Evolutionary conservation across 2,113 vertebrate species (phyloP).

Genomic region (Cottus gobio): DNA sequence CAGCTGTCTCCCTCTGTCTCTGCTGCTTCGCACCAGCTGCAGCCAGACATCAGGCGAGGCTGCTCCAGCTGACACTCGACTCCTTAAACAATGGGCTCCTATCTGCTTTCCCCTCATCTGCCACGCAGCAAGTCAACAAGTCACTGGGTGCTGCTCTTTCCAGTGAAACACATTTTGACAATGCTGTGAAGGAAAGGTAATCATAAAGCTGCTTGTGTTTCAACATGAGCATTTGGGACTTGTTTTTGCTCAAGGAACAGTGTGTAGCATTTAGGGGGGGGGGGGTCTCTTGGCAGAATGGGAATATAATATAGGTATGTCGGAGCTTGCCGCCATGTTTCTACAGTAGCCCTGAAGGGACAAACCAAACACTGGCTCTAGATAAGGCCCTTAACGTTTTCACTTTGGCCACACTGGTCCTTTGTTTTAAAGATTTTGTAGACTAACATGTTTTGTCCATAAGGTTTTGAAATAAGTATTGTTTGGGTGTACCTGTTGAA

Average conservation of each 20-base stretch:
- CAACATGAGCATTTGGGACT: background rate
- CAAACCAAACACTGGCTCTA: background rate
- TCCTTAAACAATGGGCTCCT: constrained; percentile 71
- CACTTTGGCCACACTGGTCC: background rate
- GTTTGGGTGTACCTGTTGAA: background rate
- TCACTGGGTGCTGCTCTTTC: background rate
- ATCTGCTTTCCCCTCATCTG: constrained; percentile 39
- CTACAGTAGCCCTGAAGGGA: background rate
- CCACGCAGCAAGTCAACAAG: background rate
- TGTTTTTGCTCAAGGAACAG: background rate
- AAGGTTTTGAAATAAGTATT: background rate
- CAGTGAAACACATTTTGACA: background rate
- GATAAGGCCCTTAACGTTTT: background rate
- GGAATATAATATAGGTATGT: background rate
- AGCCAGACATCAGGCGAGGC: constrained; percentile 87
- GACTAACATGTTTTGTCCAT: background rate
- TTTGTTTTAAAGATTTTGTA: background rate
- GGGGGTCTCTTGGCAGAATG: background rate
- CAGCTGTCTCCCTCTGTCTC: constrained; percentile 77
- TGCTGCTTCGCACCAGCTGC: constrained; percentile 86
- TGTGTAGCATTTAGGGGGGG: background rate
- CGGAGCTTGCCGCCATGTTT: background rate
- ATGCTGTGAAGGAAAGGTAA: background rate
- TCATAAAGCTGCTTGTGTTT: background rate
- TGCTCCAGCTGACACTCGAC: constrained; percentile 88